Percentiles rank a stretch among this genome's conserved stretches.
Conservation (phyloP, 2,113 vertebrate species). For the Pangasianodon hypophthalmus region DNA sequence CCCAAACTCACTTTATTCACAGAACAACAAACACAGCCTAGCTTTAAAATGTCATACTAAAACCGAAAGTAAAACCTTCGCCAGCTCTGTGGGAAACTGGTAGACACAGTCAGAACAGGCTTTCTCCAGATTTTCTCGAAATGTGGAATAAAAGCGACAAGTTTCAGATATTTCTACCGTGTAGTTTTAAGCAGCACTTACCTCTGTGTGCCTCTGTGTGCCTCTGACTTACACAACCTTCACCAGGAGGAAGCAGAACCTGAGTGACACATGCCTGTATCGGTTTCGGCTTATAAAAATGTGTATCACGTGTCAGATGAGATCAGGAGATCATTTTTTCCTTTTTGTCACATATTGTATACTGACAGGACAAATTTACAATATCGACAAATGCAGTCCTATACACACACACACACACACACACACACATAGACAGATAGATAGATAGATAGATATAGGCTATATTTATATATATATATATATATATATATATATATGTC, state of each 20-base stretch:
- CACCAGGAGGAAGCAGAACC: neutral
- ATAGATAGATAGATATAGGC: no score
- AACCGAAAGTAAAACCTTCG: slow-evolving; percentile 11
- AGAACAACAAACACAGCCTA: neutral
- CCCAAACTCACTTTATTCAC: neutral
- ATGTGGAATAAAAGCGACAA: neutral
- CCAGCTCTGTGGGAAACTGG: no score
- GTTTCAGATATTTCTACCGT: neutral
- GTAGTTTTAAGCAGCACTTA: neutral
- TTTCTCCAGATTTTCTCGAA: neutral
- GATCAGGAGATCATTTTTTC: neutral
- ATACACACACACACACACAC: no score
- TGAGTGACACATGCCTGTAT: neutral
- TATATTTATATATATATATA: neutral
- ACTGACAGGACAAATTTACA: neutral
- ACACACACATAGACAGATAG: no score
- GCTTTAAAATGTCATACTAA: neutral
- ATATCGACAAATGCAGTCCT: neutral
- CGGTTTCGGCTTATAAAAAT: neutral
- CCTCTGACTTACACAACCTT: neutral
- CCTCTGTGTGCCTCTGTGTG: neutral
- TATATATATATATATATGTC: neutral
- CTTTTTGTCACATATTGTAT: neutral
- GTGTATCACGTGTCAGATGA: slow-evolving; percentile 22
- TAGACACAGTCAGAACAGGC: neutral